These are phyloP conservation scores for Ophonus ardosiacus DNA, from an alignment of 2,888 invertebrate species.

Conservation along the genomic window DNA sequence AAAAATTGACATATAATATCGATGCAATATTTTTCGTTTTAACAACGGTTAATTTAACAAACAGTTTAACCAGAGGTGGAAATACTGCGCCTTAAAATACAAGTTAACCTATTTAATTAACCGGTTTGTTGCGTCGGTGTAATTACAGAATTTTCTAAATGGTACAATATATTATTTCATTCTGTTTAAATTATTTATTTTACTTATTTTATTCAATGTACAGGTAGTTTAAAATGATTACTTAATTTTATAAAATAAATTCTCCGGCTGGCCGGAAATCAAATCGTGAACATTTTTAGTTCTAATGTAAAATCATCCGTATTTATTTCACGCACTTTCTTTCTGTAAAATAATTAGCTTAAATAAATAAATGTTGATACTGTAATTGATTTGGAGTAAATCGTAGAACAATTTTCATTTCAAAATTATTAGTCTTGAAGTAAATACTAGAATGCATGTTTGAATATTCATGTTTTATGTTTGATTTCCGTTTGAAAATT, in stretches of 20 bases:
- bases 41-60: too few species aligned
- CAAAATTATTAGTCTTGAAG: conserved; percentile 6
- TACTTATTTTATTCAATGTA: conserved; percentile 36
- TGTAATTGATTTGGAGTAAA: neutral
- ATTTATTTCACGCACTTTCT: conserved; percentile 20
- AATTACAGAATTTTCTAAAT: conserved; percentile 1
- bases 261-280: conserved; percentile 57
- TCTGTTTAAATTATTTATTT: conserved; percentile 47
- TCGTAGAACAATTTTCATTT: neutral
- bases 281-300: conserved; percentile 7
- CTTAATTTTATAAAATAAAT: conserved; percentile 32
- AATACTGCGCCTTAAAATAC: too few species aligned
- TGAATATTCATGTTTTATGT: conserved; percentile 16
- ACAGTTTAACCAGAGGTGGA: too few species aligned
- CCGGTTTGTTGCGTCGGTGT: neutral
- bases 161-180: conserved; percentile 14
- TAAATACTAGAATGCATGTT: conserved; percentile 46
- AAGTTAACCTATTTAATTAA: too few species aligned
- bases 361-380: conserved; percentile 27
- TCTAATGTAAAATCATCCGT: neutral
- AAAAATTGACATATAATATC: too few species aligned
- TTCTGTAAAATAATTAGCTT: neutral
- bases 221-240: conserved; percentile 45
- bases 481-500: conserved; percentile 10
- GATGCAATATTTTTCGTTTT: too few species aligned